phyloP scores from a whole-genome alignment of 2,113 vertebrate genomes.

The Hypanus sabinus region DNA sequence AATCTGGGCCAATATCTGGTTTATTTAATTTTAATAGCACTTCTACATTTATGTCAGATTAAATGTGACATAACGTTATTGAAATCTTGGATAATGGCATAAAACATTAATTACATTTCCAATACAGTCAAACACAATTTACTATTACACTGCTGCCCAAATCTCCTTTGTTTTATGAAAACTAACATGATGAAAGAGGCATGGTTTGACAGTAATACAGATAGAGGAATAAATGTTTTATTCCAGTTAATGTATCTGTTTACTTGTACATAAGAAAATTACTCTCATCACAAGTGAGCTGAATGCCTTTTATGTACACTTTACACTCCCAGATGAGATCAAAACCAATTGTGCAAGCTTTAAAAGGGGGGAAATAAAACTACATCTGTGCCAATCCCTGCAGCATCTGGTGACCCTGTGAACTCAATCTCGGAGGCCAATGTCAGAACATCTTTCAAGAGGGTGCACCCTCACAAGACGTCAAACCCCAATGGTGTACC shows the following conservation, averaged over 20 bases:
- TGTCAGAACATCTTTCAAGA: too few relatives aligned
- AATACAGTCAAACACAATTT: not conserved
- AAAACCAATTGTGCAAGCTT: too few relatives aligned
- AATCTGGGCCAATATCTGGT: not conserved
- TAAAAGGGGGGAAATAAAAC: too few relatives aligned
- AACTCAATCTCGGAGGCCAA: too few relatives aligned
- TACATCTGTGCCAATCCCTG: too few relatives aligned
- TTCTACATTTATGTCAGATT: not conserved
- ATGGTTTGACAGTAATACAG: not conserved
- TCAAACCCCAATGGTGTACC: too few relatives aligned
- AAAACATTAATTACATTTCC: not conserved
- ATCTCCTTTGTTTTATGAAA: not conserved
- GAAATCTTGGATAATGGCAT: slow-evolving; percentile 3
- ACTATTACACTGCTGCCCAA: not conserved
- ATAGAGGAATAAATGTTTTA: not conserved
- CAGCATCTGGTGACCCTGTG: too few relatives aligned
- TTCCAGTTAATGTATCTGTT: not conserved
- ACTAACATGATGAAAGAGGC: not conserved
- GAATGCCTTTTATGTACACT: too few relatives aligned
- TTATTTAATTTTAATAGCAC: not conserved
- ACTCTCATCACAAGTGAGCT: not conserved
- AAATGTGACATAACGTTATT: not conserved
- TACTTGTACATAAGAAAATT: not conserved
- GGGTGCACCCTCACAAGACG: too few relatives aligned
- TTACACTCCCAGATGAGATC: too few relatives aligned